Percentiles rank a stretch among this genome's conserved stretches.
phyloP scores from a whole-genome alignment of 1,140 invertebrate genomes.

The Drosophila trapezifrons region DNA sequence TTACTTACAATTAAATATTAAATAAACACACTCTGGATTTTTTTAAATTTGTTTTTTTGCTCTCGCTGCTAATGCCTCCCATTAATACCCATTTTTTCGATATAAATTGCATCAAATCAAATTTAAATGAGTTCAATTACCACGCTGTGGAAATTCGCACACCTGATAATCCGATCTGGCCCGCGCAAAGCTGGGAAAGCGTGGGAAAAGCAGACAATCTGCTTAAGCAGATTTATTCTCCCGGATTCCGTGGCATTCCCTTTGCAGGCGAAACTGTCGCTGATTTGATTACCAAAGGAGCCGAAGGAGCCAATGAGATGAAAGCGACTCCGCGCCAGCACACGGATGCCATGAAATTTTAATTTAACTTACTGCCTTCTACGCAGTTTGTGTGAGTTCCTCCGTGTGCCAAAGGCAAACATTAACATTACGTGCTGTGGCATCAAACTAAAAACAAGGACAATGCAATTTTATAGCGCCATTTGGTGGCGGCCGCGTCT shows the following conservation, averaged over 20 bases:
- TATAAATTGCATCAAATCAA: constrained; percentile 12
- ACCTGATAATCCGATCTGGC: constrained; percentile 31
- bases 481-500: constrained; percentile 52
- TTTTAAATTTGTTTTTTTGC: background rate
- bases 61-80: background rate
- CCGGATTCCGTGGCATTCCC: constrained; percentile 23
- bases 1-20: background rate
- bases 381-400: constrained; percentile 2
- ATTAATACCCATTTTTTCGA: constrained; percentile 8
- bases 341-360: constrained; percentile 70
- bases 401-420: constrained; percentile 51
- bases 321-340: constrained; percentile 27
- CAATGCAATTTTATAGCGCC: constrained; percentile 78
- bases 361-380: constrained; percentile 64
- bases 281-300: constrained; percentile 40
- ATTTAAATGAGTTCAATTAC: constrained; percentile 42
- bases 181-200: constrained; percentile 1
- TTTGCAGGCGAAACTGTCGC: constrained; percentile 27
- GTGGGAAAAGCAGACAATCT: constrained; percentile 14
- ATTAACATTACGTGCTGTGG: constrained; percentile 61
- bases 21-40: background rate
- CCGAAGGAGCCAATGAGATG: constrained; percentile 15
- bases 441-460: constrained; percentile 68
- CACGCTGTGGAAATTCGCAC: constrained; percentile 9
- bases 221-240: constrained; percentile 40